These are phyloP conservation scores for Epiperipatus broadwayi DNA, from an alignment of 2,888 invertebrate species.

Conservation along the genomic window DNA sequence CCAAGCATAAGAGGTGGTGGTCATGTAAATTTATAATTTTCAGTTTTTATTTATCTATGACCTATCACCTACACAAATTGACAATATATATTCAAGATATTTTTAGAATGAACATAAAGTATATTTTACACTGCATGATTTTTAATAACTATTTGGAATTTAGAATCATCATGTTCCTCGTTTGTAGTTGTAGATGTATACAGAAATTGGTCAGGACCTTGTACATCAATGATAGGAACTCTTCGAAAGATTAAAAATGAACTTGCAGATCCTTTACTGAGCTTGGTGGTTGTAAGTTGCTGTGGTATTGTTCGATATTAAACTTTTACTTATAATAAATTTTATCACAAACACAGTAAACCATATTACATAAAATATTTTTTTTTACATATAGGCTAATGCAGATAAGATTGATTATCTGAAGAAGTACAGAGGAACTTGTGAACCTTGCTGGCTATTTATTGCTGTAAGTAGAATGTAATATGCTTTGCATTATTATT, in stretches of 20 bases:
- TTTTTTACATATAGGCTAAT: slow-evolving; percentile 41
- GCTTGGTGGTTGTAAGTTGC: slow-evolving; percentile 51
- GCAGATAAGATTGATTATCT: slow-evolving; percentile 52
- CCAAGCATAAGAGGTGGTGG: too few species aligned
- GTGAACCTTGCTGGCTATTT: slow-evolving; percentile 79
- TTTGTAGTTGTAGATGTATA: slow-evolving; percentile 59
- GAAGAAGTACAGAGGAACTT: slow-evolving; percentile 53
- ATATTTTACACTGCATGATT: too few species aligned
- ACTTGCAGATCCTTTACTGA: slow-evolving; percentile 58
- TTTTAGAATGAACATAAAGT: too few species aligned
- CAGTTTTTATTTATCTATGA: too few species aligned
- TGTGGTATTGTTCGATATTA: slow-evolving; percentile 4
- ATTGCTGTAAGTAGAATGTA: slow-evolving; percentile 42
- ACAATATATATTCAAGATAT: too few species aligned
- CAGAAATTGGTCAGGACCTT: slow-evolving; percentile 80
- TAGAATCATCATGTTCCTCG: too few species aligned
- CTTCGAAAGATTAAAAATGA: slow-evolving; percentile 70
- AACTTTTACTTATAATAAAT: neutral
- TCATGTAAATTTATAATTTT: too few species aligned
- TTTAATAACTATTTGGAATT: too few species aligned
- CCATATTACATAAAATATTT: slow-evolving; percentile 17
- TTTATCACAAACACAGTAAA: neutral
- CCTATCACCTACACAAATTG: too few species aligned
- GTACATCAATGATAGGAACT: slow-evolving; percentile 59
- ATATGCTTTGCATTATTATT: slow-evolving; percentile 19